Percentiles rank a stretch among this genome's conserved stretches.
phyloP scores from a whole-genome alignment of 2,797 vertebrate genomes.

The Clarias laeviceps region DNA sequence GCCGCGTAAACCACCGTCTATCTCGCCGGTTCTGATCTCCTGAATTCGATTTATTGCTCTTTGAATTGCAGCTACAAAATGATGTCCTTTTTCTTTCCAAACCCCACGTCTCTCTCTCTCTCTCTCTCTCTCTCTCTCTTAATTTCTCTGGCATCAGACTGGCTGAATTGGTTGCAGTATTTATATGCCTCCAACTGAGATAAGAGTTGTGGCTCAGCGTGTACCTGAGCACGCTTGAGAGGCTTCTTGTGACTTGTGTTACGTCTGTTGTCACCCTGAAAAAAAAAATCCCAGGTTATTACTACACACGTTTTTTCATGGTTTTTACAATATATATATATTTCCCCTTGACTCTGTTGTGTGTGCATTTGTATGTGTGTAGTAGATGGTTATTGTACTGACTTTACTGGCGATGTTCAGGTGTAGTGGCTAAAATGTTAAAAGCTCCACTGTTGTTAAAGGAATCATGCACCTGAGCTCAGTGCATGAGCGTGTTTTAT shows the following conservation, averaged over 20 bases:
- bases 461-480: constrained; percentile 77
- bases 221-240: constrained; percentile 46
- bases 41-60: constrained; percentile 95
- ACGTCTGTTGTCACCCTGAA: constrained; percentile 60
- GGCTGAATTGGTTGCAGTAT: constrained; percentile 71
- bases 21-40: constrained; percentile 92
- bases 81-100: constrained; percentile 57
- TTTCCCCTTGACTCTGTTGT: constrained; percentile 67
- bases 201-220: constrained; percentile 65
- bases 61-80: constrained; percentile 80
- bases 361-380: constrained; percentile 39
- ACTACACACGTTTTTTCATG: constrained; percentile 78
- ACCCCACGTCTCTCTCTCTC: constrained; percentile 50
- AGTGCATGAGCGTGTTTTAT: constrained; percentile 38
- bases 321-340: constrained; percentile 63
- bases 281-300: constrained; percentile 73
- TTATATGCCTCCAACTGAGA: constrained; percentile 70
- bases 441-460: constrained; percentile 76
- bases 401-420: constrained; percentile 80
- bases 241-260: constrained; percentile 43
- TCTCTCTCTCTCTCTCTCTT: constrained; percentile 63
- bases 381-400: constrained; percentile 77
- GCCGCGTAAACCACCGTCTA: constrained; percentile 81
- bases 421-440: constrained; percentile 73
- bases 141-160: constrained; percentile 78